These are phyloP conservation scores for Chaetops frenatus DNA, from an alignment of 2,113 vertebrate species.

Conservation along the genomic window DNA sequence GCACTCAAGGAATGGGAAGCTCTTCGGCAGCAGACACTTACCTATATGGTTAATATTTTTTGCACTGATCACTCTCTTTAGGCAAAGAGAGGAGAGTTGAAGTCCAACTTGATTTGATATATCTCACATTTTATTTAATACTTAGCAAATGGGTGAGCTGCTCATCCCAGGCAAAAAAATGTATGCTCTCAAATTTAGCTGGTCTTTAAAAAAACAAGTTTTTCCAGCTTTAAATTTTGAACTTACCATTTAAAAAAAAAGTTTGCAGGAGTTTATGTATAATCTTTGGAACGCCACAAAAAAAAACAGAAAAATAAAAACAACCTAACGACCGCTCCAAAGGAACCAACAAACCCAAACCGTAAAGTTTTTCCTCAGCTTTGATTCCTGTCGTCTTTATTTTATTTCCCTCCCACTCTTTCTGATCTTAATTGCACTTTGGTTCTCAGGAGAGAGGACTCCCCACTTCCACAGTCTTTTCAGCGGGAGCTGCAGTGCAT, in stretches of 20 bases:
- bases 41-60: not conserved
- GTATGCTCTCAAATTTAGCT: not conserved
- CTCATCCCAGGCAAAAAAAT: not conserved
- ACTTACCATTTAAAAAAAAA: not conserved
- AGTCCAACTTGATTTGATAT: not conserved
- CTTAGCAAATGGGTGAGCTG: not conserved
- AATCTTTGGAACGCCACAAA: not conserved
- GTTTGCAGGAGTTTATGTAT: not conserved
- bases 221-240: not conserved
- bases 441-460: constrained; percentile 14
- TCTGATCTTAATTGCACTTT: constrained; percentile 48
- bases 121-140: not conserved
- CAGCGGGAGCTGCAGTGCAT: constrained; percentile 59
- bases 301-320: not conserved
- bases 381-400: not conserved
- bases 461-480: constrained; percentile 24
- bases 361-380: not conserved
- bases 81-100: not conserved
- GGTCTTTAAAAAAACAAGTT: not conserved
- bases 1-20: not conserved
- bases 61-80: not conserved
- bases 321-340: not conserved
- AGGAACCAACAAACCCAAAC: not conserved
- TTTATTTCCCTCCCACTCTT: not conserved
- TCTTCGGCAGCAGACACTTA: not conserved